A percentile compares a stretch with the other conserved stretches of the same genome.
Conservation (phyloP, 2,797 vertebrate genomes). For the Anguilla anguilla region DNA sequence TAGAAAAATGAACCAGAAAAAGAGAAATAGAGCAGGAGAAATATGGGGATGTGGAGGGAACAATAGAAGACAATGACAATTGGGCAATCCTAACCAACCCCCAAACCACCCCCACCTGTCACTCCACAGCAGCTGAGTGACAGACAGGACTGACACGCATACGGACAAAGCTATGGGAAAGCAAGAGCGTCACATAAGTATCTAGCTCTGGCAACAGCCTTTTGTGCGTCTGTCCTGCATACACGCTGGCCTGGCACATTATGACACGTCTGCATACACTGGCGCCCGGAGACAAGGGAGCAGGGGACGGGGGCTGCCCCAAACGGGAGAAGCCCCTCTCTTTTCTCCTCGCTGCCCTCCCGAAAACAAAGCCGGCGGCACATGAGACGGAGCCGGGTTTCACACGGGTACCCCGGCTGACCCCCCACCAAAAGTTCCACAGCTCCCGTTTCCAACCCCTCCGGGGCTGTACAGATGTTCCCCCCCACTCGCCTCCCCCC, state of each 20-base stretch:
- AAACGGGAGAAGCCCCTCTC: slow-evolving; percentile 17
- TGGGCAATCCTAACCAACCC: not conserved
- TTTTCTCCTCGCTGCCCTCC: slow-evolving; percentile 27
- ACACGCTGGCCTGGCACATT: slow-evolving; percentile 20
- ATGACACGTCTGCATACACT: slow-evolving; percentile 17
- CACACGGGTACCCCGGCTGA: slow-evolving; percentile 43
- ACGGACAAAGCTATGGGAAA: slow-evolving; percentile 31
- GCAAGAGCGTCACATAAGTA: slow-evolving; percentile 7
- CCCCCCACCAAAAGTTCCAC: slow-evolving; percentile 47
- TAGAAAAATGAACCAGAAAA: not conserved
- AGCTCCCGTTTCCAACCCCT: slow-evolving; percentile 55
- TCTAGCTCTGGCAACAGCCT: not conserved
- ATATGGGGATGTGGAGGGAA: not conserved
- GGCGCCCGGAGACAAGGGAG: not conserved
- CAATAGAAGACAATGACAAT: not conserved
- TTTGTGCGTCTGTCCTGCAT: slow-evolving; percentile 20
- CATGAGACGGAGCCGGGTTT: slow-evolving; percentile 49
- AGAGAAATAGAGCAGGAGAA: not conserved
- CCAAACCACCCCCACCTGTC: not conserved
- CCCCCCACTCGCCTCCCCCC: slow-evolving; percentile 55
- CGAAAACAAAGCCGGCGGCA: slow-evolving; percentile 28
- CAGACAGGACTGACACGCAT: slow-evolving; percentile 19
- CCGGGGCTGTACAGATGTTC: slow-evolving; percentile 68
- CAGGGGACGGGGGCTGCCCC: slow-evolving; percentile 19
- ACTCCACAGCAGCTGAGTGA: slow-evolving; percentile 11